Conservation (phyloP, 2,888 invertebrate species). For the Pseudococcus jackbeardsleyi region DNA sequence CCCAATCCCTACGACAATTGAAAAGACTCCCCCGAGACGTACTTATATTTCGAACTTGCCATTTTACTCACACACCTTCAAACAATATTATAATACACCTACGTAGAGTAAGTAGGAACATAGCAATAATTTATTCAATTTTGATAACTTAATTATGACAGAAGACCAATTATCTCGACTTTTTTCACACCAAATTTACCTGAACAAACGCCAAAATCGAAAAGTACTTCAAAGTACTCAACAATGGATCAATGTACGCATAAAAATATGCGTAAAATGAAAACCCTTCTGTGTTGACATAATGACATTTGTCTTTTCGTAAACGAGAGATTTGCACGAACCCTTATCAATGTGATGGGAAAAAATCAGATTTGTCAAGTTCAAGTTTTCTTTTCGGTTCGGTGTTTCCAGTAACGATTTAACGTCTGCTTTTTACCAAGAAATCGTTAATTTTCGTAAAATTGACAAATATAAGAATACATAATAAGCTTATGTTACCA, state of each 20-base stretch:
- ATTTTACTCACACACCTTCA: too few species aligned
- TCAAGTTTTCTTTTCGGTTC: conserved; percentile 1
- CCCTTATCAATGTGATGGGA: conserved; percentile 5
- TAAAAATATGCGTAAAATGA: background rate
- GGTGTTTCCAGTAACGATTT: background rate
- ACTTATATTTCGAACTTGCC: too few species aligned
- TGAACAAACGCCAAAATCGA: background rate
- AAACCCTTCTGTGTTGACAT: background rate
- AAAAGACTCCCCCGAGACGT: too few species aligned
- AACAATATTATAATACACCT: too few species aligned
- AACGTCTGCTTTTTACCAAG: background rate
- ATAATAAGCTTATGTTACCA: too few species aligned
- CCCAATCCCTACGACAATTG: too few species aligned
- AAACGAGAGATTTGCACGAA: background rate
- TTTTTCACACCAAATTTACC: background rate
- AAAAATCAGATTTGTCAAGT: conserved; percentile 13
- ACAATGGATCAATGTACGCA: background rate
- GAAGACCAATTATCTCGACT: background rate
- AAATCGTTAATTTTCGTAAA: conserved; percentile 2
- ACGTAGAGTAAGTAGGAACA: too few species aligned
- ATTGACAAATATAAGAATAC: background rate
- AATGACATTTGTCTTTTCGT: background rate
- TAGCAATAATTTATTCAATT: too few species aligned
- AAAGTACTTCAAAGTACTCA: background rate
- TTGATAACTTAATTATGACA: too few species aligned